Percentiles rank a stretch among this genome's conserved stretches.
phyloP scores from a whole-genome alignment of 2,797 vertebrate species.

The Enteromius thamalakanensis region DNA sequence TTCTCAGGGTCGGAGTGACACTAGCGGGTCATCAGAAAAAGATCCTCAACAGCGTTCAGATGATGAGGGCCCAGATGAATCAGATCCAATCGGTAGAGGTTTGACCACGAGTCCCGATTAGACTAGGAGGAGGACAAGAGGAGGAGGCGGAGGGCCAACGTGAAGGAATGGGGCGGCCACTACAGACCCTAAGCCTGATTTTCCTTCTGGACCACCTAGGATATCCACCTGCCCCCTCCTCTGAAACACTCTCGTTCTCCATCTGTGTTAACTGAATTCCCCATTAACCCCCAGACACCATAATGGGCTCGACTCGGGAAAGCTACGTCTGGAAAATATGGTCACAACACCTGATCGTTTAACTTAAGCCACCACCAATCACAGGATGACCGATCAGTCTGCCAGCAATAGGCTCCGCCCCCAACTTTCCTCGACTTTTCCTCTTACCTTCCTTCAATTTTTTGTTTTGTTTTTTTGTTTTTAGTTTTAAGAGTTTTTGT shows the following conservation, averaged over 20 bases:
- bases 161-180: slow-evolving; percentile 56
- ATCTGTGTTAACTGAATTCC: slow-evolving; percentile 45
- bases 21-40: slow-evolving; percentile 99
- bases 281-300: slow-evolving; percentile 57
- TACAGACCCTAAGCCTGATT: slow-evolving; percentile 53
- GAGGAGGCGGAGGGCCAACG: slow-evolving; percentile 42
- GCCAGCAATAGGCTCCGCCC: slow-evolving; percentile 68
- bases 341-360: slow-evolving; percentile 42
- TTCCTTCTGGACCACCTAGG: slow-evolving; percentile 50
- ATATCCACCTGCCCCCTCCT: slow-evolving; percentile 53
- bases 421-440: slow-evolving; percentile 24
- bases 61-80: slow-evolving; percentile 99
- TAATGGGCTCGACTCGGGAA: slow-evolving; percentile 44
- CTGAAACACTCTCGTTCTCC: slow-evolving; percentile 52
- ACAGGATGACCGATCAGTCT: slow-evolving; percentile 64
- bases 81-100: slow-evolving; percentile 99
- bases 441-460: slow-evolving; percentile 66
- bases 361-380: slow-evolving; percentile 48
- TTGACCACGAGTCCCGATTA: slow-evolving; percentile 72
- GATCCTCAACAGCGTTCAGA: slow-evolving; percentile 99
- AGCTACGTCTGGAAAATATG: slow-evolving; percentile 54
- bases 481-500: slow-evolving; percentile 75
- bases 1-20: slow-evolving; percentile 95
- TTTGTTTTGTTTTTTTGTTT: slow-evolving; percentile 50
- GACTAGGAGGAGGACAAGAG: slow-evolving; percentile 60